Evolutionary conservation across 2,888 invertebrate genomes (phyloP), one percentile per base, ranked within the genome.

Genomic region (Orchesellides sinensis): DNA sequence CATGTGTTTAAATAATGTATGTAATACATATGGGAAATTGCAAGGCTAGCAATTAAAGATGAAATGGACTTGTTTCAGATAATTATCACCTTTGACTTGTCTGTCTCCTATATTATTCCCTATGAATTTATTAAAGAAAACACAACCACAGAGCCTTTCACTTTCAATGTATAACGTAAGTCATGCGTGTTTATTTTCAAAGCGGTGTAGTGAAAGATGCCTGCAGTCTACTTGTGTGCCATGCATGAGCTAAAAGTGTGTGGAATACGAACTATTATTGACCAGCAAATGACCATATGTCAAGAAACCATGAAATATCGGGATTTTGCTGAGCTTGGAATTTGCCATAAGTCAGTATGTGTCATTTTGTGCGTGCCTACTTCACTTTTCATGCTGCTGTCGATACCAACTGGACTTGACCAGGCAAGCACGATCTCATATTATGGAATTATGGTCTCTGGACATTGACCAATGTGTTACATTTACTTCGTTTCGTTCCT

Each of bases 71-170:
- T 74, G 79, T 75, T 68, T 66, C 49, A 74, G 79, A 83, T 83
- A 83, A 83, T 83, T 83, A 83, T 83, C 83, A 83, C 83, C 83
- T 83, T 83, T 68, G 74, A 83, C 83, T 74, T 35, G 59, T 63
- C 79, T 79, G 52, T 63, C 78, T 63, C 61, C 52, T 68, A 63
- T 52, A 8, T 79, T 74, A 65, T 65, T 63, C 35, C 5, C 35
- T 17, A 29, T 27, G 61, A 72, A 61, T 72, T 21, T 47, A 21
- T n/a, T n/a, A n/a, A n/a, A n/a, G n/a, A n/a, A n/a, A n/a, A n/a
- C n/a, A n/a, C n/a, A n/a, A n/a, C n/a, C n/a, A n/a, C n/a, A n/a
- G n/a, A n/a, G n/a, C n/a, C n/a, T n/a, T n/a, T n/a, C n/a, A n/a
- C n/a, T n/a, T n/a, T n/a, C n/a, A n/a, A n/a, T n/a, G n/a, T n/a